Evolutionary conservation across 1,140 invertebrate genomes (phyloP), one percentile per base, ranked within the genome.

Genomic region (Pectinophora gossypiella): DNA sequence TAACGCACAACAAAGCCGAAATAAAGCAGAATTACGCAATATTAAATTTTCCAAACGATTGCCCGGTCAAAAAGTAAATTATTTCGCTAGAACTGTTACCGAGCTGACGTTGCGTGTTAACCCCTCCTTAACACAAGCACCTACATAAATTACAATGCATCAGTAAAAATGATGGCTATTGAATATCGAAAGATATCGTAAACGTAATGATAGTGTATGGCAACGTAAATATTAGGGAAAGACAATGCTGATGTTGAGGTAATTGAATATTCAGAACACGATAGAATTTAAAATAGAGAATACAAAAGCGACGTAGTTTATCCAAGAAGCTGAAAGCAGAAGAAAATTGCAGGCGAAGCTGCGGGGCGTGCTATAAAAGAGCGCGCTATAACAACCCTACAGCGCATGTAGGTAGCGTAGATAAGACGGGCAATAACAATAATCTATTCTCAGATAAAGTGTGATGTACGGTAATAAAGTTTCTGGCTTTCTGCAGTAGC

Each of bases 21-120:
- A 59, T 61, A 54, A 67, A 58, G 50, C 44, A 54, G 48, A 53
- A 62, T 65, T 59, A 60, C 55, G 51, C 51, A 57, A 65, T n/a
- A 59, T 63, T 54, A 58, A 56, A 56, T 58, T 58, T 59, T 69
- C 57, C 57, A 56, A 60, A 50, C 58, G 54, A 65, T 63, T 63
- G 57, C 40, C 47, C 32, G 47, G 36, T 62, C 52, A 62, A 59
- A 68, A 64, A 57, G 50, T 57, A 42, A 32, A 64, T 61, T 61
- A 61, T 64, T 64, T 61, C 54, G 58, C 21, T 57, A 60, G 38
- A 59, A 18, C 22, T 51, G 20, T 23, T 59, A 52, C 27, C 54
- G 48, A 46, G 35, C 38, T 35, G 47, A 52, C 57, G 56, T 67
- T 65, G 62, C 60, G 64, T 69, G 61, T 57, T 62, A 54, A 48